These are phyloP conservation scores for Xenopus petersii DNA, from an alignment of 2,797 vertebrate genomes.

Conservation along the genomic window DNA sequence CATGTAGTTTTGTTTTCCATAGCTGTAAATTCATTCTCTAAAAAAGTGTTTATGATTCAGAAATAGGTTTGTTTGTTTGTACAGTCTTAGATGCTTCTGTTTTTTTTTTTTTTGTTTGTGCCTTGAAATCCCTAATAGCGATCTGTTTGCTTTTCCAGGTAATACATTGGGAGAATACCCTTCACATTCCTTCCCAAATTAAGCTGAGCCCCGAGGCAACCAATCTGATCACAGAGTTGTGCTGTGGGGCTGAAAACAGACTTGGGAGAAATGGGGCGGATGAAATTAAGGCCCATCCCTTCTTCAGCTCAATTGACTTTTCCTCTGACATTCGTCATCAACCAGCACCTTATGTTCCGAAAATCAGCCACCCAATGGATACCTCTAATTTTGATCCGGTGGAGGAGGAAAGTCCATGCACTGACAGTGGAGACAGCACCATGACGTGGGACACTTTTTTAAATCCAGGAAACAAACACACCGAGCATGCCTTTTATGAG, in stretches of 20 bases:
- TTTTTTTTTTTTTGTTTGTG: too few species aligned
- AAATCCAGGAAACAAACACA: slow-evolving; percentile 82
- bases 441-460: slow-evolving; percentile 82
- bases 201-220: slow-evolving; percentile 87
- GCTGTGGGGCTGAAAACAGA: slow-evolving; percentile 88
- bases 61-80: too few species aligned
- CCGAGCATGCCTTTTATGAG: slow-evolving; percentile 96
- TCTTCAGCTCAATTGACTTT: slow-evolving; percentile 88
- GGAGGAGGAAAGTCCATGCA: slow-evolving; percentile 90
- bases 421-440: slow-evolving; percentile 83
- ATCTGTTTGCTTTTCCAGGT: slow-evolving; percentile 68
- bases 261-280: slow-evolving; percentile 87
- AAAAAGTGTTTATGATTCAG: too few species aligned
- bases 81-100: too few species aligned
- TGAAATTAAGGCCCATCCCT: slow-evolving; percentile 92
- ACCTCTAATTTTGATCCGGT: slow-evolving; percentile 98
- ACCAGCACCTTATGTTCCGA: slow-evolving; percentile 90
- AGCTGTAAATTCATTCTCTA: too few species aligned
- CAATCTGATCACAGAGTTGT: slow-evolving; percentile 90
- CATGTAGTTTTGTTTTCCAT: too few species aligned
- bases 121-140: too few species aligned
- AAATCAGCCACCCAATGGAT: slow-evolving; percentile 96
- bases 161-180: slow-evolving; percentile 95
- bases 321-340: slow-evolving; percentile 89
- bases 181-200: slow-evolving; percentile 92